Evolutionary conservation across 2,888 invertebrate genomes (phyloP), one percentile per base, ranked within the genome.

Genomic region (Aromia moschata): DNA sequence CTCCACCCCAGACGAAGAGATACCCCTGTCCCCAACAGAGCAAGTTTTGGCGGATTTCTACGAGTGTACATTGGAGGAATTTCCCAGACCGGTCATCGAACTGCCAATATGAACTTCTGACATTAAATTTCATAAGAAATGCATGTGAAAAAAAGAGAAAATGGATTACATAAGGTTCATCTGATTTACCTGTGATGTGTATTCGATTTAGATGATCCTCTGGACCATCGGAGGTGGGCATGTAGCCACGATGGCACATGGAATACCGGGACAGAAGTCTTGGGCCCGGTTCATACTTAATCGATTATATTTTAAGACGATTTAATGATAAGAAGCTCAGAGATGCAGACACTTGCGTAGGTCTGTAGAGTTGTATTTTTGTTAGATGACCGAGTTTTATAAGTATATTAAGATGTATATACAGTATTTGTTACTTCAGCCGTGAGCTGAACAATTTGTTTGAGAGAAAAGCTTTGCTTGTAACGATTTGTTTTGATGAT

Each of bases 11-110:
- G 67, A 70, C 7, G 67, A 69, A 5, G 54, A 68, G 10, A 52
- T 67, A 12, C 70, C 67, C 2, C 68, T 89, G 43, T 85, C 87
- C 0, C 85, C 86, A 18, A 78, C 85, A 0, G 90, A 90, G 72
- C 86, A 84, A 71, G 82, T 84, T 46, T 72, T 90, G 67, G 84
- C 89, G 17, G 87, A 89, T 65, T 86, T 87, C 75, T 90, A 89
- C 72, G 89, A 89, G 72, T 83, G 83, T 61, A 86, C 85, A 59
- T 85, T 88, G 84, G 87, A 86, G 63, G 84, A 84, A 70, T 83
- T 84, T 30, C 85, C 87, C 64, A 82, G 85, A 66, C 89, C 89
- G 59, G 84, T 89, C 55, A 84, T 90, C 63, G 85, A 87, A 77
- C 77, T 90, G 46, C 90, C 90, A 56, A 73, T 70, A 47, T 76